A percentile compares a stretch with the other conserved stretches of the same genome.
phyloP scores from a whole-genome alignment of 1,140 invertebrate species.

The Elysia chlorotica region DNA sequence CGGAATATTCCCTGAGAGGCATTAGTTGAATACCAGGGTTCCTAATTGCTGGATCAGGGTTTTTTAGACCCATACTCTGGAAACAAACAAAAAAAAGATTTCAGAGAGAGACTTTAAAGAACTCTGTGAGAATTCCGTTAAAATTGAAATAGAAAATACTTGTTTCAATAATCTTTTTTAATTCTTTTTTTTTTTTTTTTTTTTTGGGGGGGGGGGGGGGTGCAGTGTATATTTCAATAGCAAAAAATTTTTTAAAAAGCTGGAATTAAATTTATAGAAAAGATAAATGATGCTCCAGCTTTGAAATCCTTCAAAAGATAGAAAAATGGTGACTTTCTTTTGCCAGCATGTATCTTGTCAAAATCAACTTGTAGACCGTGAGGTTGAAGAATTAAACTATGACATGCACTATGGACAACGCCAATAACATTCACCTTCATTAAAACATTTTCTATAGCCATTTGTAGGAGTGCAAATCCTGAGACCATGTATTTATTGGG shows the following conservation, averaged over 20 bases:
- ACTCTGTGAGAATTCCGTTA: neutral
- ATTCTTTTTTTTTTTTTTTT: neutral
- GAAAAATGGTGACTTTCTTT: too few species aligned
- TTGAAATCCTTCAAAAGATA: too few species aligned
- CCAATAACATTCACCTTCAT: constrained; percentile 31
- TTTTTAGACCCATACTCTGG: constrained; percentile 1
- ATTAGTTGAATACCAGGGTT: constrained; percentile 41
- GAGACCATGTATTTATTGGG: constrained; percentile 42
- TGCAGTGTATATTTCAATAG: neutral
- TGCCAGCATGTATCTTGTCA: neutral
- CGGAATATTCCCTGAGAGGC: constrained; percentile 42
- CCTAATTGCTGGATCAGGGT: constrained; percentile 1
- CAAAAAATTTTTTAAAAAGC: neutral
- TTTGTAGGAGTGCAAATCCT: constrained; percentile 47
- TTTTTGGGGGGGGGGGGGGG: too few species aligned
- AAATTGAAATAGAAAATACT: neutral
- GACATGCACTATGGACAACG: neutral
- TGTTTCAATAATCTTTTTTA: neutral
- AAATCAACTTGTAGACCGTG: neutral
- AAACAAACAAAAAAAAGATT: neutral
- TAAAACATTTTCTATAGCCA: constrained; percentile 42
- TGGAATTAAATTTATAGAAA: neutral
- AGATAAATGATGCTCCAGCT: too few species aligned
- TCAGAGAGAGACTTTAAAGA: neutral
- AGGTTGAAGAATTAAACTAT: neutral